These are phyloP conservation scores for Carposina sasakii DNA, from an alignment of 1,140 invertebrate species.

Conservation along the genomic window DNA sequence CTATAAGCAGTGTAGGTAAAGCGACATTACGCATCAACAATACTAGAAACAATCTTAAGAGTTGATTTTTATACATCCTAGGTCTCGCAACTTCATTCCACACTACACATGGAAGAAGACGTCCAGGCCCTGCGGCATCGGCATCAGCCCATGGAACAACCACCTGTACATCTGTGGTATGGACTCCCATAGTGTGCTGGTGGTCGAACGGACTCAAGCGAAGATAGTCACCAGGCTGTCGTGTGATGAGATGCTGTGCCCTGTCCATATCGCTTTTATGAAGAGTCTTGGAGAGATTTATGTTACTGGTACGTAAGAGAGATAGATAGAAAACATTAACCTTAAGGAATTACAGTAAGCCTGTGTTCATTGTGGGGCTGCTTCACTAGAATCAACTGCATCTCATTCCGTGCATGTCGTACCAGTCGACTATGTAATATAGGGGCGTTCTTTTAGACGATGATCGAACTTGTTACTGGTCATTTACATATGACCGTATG, in stretches of 20 bases:
- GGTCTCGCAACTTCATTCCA: slow-evolving; percentile 66
- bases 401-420: too few relatives aligned
- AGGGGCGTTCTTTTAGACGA: too few relatives aligned
- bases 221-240: slow-evolving; percentile 67
- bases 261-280: slow-evolving; percentile 79
- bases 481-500: too few relatives aligned
- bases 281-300: slow-evolving; percentile 75
- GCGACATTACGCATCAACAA: too few relatives aligned
- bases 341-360: too few relatives aligned
- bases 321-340: too few relatives aligned
- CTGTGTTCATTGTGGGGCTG: too few relatives aligned
- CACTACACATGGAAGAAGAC: slow-evolving; percentile 72
- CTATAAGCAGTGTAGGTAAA: too few relatives aligned
- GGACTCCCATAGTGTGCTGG: slow-evolving; percentile 73
- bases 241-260: slow-evolving; percentile 76
- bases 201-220: slow-evolving; percentile 72
- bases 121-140: slow-evolving; percentile 74
- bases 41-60: too few relatives aligned
- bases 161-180: slow-evolving; percentile 74
- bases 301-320: slow-evolving; percentile 70
- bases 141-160: slow-evolving; percentile 74
- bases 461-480: too few relatives aligned
- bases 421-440: too few relatives aligned
- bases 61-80: too few relatives aligned
- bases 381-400: background rate